Conservation (phyloP, 2,113 vertebrate genomes). For the Monarcha castaneiventris region DNA sequence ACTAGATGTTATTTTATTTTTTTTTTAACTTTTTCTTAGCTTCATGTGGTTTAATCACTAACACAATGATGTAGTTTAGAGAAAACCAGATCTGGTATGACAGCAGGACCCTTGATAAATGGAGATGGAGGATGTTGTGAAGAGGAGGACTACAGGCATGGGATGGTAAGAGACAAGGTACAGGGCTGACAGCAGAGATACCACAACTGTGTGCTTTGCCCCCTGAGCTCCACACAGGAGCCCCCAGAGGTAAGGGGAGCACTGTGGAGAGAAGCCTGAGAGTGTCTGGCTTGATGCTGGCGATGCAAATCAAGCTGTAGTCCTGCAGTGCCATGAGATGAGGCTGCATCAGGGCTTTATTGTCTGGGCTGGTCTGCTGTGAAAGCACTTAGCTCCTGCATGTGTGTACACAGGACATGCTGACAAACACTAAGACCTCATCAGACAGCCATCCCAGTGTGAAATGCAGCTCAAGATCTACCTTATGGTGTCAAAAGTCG, state of each 20-base stretch:
- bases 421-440: neutral
- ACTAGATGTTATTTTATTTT: neutral
- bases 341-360: neutral
- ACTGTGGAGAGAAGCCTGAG: neutral
- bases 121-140: neutral
- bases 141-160: neutral
- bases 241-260: neutral
- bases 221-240: neutral
- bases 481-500: neutral
- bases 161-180: neutral
- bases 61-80: neutral
- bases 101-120: neutral
- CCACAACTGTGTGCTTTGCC: neutral
- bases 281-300: neutral
- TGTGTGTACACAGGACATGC: neutral
- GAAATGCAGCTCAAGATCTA: neutral
- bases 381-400: accelerated
- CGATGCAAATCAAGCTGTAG: neutral
- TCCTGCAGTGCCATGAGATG: neutral
- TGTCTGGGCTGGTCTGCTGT: neutral
- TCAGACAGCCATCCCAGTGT: neutral
- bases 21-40: neutral
- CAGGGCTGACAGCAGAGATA: neutral
- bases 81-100: neutral
- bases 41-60: neutral